Evolutionary conservation across 1,140 invertebrate genomes (phyloP).

Genomic region (Trachymyrmex septentrionalis): DNA sequence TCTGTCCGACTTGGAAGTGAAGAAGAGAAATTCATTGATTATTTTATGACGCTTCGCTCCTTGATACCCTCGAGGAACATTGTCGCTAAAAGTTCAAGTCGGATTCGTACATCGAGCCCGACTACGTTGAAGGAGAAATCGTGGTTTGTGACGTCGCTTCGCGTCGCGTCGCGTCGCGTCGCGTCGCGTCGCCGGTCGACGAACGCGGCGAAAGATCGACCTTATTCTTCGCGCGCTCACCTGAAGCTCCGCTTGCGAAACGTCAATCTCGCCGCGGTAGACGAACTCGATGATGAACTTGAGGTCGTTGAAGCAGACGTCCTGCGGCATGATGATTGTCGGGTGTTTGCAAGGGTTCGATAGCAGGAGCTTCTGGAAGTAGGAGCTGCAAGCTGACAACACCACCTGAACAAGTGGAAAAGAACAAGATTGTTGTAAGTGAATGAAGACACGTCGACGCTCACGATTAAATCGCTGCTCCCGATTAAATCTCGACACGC

Average conservation of each 20-base stretch:
- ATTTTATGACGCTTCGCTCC: background rate
- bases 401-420: conserved; percentile 88
- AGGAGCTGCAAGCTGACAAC: conserved; percentile 91
- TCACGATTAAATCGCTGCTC: conserved; percentile 27
- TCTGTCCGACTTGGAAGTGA: background rate
- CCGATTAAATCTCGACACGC: background rate
- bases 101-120: background rate
- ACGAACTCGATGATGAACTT: conserved; percentile 95
- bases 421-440: background rate
- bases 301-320: conserved; percentile 92
- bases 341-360: conserved; percentile 92
- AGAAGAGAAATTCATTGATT: background rate
- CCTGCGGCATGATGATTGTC: conserved; percentile 92
- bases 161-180: no score
- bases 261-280: conserved; percentile 93
- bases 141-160: conserved; percentile 20
- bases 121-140: conserved; percentile 41
- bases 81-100: background rate
- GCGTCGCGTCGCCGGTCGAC: background rate
- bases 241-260: conserved; percentile 92
- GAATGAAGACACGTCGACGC: background rate
- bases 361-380: conserved; percentile 90
- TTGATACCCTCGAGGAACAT: background rate
- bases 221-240: conserved; percentile 82
- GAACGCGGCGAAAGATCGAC: conserved; percentile 54